A percentile compares a stretch with the other conserved stretches of the same genome.
Evolutionary conservation across 2,113 vertebrate genomes (phyloP).

Genomic region (Galbula dea): DNA sequence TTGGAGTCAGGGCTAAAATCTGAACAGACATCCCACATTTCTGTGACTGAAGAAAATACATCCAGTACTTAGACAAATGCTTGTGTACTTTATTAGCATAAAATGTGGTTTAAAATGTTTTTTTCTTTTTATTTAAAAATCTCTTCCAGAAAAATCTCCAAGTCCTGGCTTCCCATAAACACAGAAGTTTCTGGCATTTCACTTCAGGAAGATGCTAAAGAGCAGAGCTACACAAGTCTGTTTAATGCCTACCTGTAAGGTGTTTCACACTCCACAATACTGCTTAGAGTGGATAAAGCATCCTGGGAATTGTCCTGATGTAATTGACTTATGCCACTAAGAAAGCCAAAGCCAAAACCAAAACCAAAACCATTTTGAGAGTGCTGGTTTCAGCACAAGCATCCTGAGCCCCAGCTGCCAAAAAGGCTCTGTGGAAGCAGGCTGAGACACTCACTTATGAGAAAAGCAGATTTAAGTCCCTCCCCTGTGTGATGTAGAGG

Average conservation of each 20-base stretch:
- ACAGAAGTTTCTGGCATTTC: background rate
- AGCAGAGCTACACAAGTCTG: background rate
- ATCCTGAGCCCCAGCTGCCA: constrained; percentile 32
- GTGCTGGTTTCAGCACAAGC: constrained; percentile 38
- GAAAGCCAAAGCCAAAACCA: constrained; percentile 22
- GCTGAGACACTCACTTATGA: background rate
- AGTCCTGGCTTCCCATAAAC: background rate
- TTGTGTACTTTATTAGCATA: background rate
- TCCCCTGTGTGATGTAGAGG: constrained; percentile 42
- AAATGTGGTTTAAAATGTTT: background rate
- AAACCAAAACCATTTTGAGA: constrained; percentile 45
- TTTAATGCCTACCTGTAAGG: background rate
- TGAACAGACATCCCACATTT: background rate
- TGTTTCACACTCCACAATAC: background rate
- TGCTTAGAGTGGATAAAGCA: background rate
- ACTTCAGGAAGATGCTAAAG: background rate
- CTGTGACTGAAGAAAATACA: background rate
- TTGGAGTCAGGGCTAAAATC: background rate
- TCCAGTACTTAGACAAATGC: background rate
- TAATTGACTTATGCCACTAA: background rate
- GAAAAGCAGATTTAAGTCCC: constrained; percentile 35
- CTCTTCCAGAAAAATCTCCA: background rate
- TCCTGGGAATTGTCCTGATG: background rate
- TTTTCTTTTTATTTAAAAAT: background rate
- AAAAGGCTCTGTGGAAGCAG: constrained; percentile 19